Conservation (phyloP, 2,113 vertebrate genomes). For the Pongo abelii region DNA sequence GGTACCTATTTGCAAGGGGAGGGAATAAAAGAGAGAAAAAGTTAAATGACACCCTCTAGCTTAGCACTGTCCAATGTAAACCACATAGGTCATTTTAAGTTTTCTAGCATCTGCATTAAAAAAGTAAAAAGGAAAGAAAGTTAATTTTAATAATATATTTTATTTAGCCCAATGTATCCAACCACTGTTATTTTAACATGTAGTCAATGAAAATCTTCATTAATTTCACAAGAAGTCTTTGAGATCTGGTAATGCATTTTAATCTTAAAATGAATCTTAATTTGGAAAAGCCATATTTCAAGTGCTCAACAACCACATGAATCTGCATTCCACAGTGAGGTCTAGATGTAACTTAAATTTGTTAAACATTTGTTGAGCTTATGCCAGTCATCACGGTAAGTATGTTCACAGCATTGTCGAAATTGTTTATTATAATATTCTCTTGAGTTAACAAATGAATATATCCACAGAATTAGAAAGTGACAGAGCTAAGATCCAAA, state of each 20-base stretch:
- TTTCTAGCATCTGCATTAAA: background rate
- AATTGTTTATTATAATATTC: background rate
- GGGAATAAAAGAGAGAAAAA: background rate
- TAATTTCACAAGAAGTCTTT: background rate
- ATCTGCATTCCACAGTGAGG: background rate
- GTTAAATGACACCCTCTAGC: conserved; percentile 26
- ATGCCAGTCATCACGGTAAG: no score
- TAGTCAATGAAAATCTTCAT: background rate
- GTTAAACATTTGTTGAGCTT: no score
- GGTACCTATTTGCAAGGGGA: conserved; percentile 49
- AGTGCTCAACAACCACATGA: background rate
- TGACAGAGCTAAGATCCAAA: background rate
- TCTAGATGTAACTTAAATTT: background rate
- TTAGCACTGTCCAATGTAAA: background rate
- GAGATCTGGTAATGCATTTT: background rate
- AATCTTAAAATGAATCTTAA: background rate
- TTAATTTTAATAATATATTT: background rate
- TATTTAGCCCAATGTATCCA: background rate
- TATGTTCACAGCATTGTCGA: background rate
- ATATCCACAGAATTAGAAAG: background rate
- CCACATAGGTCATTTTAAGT: conserved; percentile 19
- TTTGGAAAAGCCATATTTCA: background rate
- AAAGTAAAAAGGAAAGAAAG: background rate
- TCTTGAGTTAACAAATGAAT: conserved; percentile 2
- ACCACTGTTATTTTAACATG: background rate